phyloP scores from a whole-genome alignment of 2,113 vertebrate species.

The Choloepus hoffmanni region DNA sequence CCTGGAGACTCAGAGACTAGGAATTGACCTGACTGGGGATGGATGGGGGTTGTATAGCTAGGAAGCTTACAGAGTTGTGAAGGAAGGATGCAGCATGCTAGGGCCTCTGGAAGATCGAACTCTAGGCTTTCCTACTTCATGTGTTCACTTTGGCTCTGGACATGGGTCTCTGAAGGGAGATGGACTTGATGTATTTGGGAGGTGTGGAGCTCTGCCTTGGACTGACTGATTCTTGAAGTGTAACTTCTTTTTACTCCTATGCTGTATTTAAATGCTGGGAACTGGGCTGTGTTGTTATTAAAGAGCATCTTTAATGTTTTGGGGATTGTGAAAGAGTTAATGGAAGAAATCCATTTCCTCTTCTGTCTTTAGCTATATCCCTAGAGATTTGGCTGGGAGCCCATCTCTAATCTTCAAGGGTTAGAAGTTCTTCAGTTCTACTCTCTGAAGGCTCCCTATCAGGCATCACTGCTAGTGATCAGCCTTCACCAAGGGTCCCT shows the following conservation, averaged over 20 bases:
- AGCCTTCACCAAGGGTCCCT: not conserved
- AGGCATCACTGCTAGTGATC: not conserved
- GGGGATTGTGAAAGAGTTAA: not conserved
- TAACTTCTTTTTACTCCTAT: constrained; percentile 44
- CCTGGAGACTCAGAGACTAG: not conserved
- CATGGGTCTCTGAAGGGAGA: not conserved
- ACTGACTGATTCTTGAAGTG: not conserved
- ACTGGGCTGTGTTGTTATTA: constrained; percentile 17
- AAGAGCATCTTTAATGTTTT: constrained; percentile 44
- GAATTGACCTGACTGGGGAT: not conserved
- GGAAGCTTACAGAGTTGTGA: not conserved
- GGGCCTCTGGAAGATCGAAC: not conserved
- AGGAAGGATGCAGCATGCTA: not conserved
- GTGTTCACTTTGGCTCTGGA: not conserved
- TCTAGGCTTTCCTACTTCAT: not conserved
- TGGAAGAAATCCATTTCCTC: constrained; percentile 43
- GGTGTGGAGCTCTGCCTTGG: not conserved
- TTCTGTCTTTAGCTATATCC: not conserved
- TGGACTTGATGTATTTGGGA: not conserved
- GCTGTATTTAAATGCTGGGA: constrained; percentile 51
- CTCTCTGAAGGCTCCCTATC: not conserved
- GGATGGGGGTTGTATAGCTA: not conserved
- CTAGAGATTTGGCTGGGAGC: not conserved
- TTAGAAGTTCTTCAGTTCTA: not conserved
- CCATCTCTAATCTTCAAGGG: not conserved